Conservation (phyloP, 2,888 invertebrate species). For the Drosophila mayaguana region DNA sequence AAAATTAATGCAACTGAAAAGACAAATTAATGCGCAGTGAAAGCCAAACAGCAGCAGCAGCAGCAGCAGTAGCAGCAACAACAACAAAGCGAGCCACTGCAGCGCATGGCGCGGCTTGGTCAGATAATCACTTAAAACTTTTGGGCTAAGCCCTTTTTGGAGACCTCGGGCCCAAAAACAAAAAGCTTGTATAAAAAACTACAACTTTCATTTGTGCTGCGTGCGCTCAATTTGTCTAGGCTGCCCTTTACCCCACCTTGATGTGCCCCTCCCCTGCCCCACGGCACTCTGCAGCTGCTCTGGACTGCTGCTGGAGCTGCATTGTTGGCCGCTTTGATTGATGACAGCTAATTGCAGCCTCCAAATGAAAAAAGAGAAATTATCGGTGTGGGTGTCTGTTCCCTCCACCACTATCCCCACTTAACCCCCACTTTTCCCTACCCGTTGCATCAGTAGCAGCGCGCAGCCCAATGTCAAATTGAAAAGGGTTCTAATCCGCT, state of each 20-base stretch:
- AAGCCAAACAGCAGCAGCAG: conserved; percentile 57
- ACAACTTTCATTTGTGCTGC: conserved; percentile 71
- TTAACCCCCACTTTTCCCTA: neutral
- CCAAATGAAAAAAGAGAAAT: conserved; percentile 63
- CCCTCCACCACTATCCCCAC: neutral
- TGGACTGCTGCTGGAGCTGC: conserved; percentile 29
- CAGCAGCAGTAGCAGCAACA: neutral
- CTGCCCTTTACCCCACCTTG: neutral
- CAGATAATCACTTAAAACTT: conserved; percentile 73
- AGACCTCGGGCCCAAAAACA: conserved; percentile 43
- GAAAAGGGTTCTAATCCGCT: conserved; percentile 73
- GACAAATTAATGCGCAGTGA: conserved; percentile 78
- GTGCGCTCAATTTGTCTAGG: conserved; percentile 68
- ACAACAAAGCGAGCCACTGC: conserved; percentile 19
- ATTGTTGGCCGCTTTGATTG: conserved; percentile 78
- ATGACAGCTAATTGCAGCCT: conserved; percentile 81
- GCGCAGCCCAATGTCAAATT: conserved; percentile 30
- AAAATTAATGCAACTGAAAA: conserved; percentile 74
- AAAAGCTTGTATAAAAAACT: conserved; percentile 10
- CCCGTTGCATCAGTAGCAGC: conserved; percentile 22
- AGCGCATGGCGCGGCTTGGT: conserved; percentile 56
- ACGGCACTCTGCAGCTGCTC: no score
- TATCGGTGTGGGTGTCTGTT: conserved; percentile 60
- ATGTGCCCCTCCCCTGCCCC: neutral
- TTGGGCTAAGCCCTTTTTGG: conserved; percentile 70